Evolutionary conservation across 2,888 invertebrate species (phyloP).

Genomic region (Drosophila nigricruria): DNA sequence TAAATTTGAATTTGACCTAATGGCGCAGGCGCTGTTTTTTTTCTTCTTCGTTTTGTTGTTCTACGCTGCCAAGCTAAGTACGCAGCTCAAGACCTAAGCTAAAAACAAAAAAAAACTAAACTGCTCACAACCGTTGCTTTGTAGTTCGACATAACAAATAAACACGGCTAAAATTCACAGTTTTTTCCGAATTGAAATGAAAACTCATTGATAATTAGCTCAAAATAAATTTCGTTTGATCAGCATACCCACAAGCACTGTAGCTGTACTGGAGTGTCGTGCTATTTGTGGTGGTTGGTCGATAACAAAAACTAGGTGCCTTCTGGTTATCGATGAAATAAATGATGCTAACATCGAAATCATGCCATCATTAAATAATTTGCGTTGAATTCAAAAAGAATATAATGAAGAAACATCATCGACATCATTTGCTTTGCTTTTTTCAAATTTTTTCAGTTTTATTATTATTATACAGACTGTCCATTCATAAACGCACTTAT

Average conservation of each 20-base stretch:
- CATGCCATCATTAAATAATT: background rate
- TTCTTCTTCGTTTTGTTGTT: slow-evolving; percentile 18
- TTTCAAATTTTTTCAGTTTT: slow-evolving; percentile 83
- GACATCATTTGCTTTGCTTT: slow-evolving; percentile 55
- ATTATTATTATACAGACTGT: slow-evolving; percentile 86
- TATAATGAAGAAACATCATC: background rate
- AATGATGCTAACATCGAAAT: background rate
- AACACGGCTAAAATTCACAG: background rate
- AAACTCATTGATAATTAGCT: background rate
- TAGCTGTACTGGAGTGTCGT: background rate
- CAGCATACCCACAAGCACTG: slow-evolving; percentile 7
- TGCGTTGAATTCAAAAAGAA: slow-evolving; percentile 10
- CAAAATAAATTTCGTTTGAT: background rate
- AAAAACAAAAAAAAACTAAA: background rate
- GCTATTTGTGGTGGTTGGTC: slow-evolving; percentile 14
- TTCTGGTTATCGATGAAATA: background rate
- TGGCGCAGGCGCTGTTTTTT: slow-evolving; percentile 49
- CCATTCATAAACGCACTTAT: slow-evolving; percentile 86
- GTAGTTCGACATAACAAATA: background rate
- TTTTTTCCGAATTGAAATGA: background rate
- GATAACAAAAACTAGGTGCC: background rate
- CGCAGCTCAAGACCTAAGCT: slow-evolving; percentile 15
- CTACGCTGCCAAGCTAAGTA: slow-evolving; percentile 7
- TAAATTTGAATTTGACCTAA: slow-evolving; percentile 43
- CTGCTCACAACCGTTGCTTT: background rate